Evolutionary conservation across 2,113 vertebrate genomes (phyloP).

Genomic region (Notechis scutatus): DNA sequence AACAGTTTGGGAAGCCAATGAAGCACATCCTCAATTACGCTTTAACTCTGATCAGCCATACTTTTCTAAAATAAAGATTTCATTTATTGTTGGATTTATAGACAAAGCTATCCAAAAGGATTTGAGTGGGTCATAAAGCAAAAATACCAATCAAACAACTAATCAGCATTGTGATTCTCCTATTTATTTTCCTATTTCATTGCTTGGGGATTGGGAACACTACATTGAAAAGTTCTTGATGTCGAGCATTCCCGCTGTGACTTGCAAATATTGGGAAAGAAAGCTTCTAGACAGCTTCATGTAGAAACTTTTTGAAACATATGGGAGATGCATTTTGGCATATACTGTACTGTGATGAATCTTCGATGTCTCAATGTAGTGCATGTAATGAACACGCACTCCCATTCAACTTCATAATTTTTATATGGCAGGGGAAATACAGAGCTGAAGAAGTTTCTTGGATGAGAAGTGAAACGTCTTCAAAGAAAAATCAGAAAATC

Average conservation of each 20-base stretch:
- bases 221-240: neutral
- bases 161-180: neutral
- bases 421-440: neutral
- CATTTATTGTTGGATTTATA: neutral
- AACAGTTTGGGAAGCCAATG: conserved; percentile 44
- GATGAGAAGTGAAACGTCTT: no score
- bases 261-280: neutral
- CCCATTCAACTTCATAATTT: neutral
- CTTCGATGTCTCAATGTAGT: neutral
- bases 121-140: neutral
- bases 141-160: neutral
- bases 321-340: neutral
- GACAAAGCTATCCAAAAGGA: neutral
- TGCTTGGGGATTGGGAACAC: neutral
- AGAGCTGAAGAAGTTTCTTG: no score
- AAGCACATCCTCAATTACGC: neutral
- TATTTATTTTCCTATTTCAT: neutral
- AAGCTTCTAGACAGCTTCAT: neutral
- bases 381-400: neutral
- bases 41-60: neutral
- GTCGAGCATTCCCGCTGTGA: fast-evolving
- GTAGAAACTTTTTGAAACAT: neutral
- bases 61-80: neutral
- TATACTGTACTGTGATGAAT: neutral
- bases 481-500: no score